Percentiles rank a stretch among this genome's conserved stretches.
Conservation (phyloP, 2,888 invertebrate species). For the Hirtodrosophila histrioides region DNA sequence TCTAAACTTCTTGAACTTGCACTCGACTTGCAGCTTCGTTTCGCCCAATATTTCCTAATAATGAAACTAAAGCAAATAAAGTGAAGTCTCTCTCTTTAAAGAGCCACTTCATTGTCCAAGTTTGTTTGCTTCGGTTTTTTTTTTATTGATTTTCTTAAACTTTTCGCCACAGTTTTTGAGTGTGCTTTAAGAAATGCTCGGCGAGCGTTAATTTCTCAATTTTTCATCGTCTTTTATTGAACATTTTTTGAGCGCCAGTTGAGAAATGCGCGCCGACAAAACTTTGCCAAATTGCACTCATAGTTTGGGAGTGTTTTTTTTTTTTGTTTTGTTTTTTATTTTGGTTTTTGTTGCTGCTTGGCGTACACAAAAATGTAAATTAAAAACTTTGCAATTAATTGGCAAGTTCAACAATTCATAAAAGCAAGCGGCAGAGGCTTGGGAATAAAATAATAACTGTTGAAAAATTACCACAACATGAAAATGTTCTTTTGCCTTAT, state of each 20-base stretch:
- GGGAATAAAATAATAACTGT: constrained; percentile 26
- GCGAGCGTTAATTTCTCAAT: constrained; percentile 41
- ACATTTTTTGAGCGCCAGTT: constrained; percentile 22
- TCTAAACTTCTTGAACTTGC: constrained; percentile 50
- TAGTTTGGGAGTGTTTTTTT: constrained; percentile 43
- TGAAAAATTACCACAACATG: constrained; percentile 27
- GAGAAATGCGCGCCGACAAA: constrained; percentile 44
- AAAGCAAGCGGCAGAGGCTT: neutral
- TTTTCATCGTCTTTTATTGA: constrained; percentile 28
- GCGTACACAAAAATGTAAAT: constrained; percentile 55
- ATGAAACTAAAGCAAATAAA: constrained; percentile 28
- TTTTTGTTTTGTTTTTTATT: constrained; percentile 13
- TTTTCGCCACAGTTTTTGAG: constrained; percentile 35
- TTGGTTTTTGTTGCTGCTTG: constrained; percentile 25
- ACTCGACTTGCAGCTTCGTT: constrained; percentile 11
- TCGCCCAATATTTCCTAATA: constrained; percentile 26
- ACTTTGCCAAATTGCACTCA: constrained; percentile 47
- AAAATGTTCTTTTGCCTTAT: constrained; percentile 4
- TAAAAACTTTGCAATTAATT: constrained; percentile 56
- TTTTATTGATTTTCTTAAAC: constrained; percentile 49
- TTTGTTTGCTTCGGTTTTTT: constrained; percentile 11
- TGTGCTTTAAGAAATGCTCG: constrained; percentile 35
- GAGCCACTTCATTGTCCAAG: constrained; percentile 54
- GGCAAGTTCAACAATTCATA: constrained; percentile 35
- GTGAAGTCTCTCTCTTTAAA: constrained; percentile 10